Conservation (phyloP, 2,888 invertebrate species). For the Megalurothrips usitatus region DNA sequence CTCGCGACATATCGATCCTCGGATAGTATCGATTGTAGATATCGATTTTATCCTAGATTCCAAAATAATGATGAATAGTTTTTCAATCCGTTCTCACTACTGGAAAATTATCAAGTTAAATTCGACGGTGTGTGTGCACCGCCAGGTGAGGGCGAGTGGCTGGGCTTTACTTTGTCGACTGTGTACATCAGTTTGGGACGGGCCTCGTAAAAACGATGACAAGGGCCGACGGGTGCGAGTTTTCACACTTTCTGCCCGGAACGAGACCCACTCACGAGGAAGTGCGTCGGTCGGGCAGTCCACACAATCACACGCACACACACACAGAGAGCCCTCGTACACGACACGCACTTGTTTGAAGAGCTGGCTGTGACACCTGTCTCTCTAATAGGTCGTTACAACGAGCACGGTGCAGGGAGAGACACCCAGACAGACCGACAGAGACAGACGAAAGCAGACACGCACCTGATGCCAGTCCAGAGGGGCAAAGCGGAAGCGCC, state of each 20-base stretch:
- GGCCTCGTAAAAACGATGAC: background rate
- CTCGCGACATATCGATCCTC: too few relatives aligned
- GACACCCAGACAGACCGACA: background rate
- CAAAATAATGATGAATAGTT: too few relatives aligned
- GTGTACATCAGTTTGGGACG: background rate
- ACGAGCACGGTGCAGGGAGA: background rate
- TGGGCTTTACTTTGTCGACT: too few relatives aligned
- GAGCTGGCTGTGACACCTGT: conserved; percentile 19
- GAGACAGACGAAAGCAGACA: background rate
- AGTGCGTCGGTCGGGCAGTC: background rate
- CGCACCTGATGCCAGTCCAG: background rate
- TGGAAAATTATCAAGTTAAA: too few relatives aligned
- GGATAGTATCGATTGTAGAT: too few relatives aligned
- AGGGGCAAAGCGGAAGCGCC: background rate
- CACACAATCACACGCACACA: too few relatives aligned
- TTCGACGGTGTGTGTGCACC: background rate
- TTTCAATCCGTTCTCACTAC: too few relatives aligned
- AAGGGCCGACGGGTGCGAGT: background rate
- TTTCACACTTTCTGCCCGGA: conserved; percentile 16
- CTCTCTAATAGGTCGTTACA: conserved; percentile 11
- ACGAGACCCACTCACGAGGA: background rate
- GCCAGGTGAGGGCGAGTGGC: background rate
- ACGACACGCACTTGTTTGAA: conserved; percentile 7
- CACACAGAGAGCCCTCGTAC: background rate
- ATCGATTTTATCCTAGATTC: too few relatives aligned